Evolutionary conservation across 2,113 vertebrate species (phyloP).

Genomic region (Eclectus roratus): DNA sequence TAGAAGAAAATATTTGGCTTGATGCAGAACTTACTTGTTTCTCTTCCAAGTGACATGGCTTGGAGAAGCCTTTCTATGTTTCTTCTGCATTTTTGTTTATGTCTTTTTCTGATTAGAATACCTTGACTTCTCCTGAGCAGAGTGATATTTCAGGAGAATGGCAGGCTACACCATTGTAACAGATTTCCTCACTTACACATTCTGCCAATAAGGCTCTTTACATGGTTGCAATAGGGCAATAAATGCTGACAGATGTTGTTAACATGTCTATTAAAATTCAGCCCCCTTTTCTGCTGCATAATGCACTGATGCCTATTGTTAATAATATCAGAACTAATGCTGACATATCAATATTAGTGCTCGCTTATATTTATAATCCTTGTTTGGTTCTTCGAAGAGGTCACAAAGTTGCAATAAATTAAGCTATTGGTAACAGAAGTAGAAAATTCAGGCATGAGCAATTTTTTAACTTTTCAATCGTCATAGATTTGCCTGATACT

Average conservation of each 20-base stretch:
- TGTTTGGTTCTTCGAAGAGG: neutral
- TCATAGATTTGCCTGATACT: neutral
- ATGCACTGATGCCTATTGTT: neutral
- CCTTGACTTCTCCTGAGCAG: neutral
- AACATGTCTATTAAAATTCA: slow-evolving; percentile 61
- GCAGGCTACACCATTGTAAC: neutral
- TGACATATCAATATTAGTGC: neutral
- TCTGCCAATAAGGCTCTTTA: slow-evolving; percentile 55
- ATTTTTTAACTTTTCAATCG: neutral
- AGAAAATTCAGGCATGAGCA: neutral
- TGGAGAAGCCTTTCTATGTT: neutral
- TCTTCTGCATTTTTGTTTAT: neutral
- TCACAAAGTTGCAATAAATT: slow-evolving; percentile 2
- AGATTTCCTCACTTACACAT: slow-evolving; percentile 9
- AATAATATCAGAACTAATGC: slow-evolving; percentile 25
- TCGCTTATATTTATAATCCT: slow-evolving; percentile 2
- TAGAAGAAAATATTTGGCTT: neutral
- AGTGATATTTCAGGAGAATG: neutral
- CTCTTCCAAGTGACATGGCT: neutral
- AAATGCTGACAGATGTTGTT: slow-evolving; percentile 63
- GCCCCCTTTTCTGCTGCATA: slow-evolving; percentile 25
- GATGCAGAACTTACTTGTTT: neutral
- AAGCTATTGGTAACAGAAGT: neutral
- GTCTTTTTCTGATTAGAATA: neutral
- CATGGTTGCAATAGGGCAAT: neutral